Percentiles rank a stretch among this genome's conserved stretches.
Evolutionary conservation across 2,888 invertebrate genomes (phyloP).

Genomic region (Thalpophila matura): DNA sequence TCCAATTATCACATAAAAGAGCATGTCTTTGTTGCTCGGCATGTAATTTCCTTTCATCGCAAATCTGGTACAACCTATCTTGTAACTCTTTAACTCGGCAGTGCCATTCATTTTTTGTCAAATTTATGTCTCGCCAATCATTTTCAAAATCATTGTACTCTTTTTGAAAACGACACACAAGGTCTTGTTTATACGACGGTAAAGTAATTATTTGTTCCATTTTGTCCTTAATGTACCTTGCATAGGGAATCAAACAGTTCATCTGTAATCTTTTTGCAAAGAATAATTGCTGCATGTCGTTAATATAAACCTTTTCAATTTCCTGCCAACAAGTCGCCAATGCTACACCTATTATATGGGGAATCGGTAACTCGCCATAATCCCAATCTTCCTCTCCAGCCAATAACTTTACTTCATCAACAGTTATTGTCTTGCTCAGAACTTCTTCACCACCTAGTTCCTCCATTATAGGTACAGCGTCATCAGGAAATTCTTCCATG

Average conservation of each 20-base stretch:
- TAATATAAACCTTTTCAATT: slow-evolving; percentile 86
- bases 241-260: slow-evolving; percentile 90
- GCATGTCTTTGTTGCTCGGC: slow-evolving; percentile 88
- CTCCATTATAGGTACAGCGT: slow-evolving; percentile 61
- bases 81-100: slow-evolving; percentile 89
- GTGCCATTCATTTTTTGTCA: slow-evolving; percentile 92
- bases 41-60: slow-evolving; percentile 89
- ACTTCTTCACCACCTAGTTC: slow-evolving; percentile 65
- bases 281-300: slow-evolving; percentile 90
- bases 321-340: slow-evolving; percentile 89
- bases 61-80: slow-evolving; percentile 88
- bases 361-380: slow-evolving; percentile 83
- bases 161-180: slow-evolving; percentile 90
- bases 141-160: slow-evolving; percentile 91
- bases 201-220: slow-evolving; percentile 89
- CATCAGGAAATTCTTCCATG: slow-evolving; percentile 63
- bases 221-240: slow-evolving; percentile 88
- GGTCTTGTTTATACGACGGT: slow-evolving; percentile 91
- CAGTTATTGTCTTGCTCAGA: slow-evolving; percentile 44
- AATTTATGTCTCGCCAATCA: slow-evolving; percentile 89
- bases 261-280: slow-evolving; percentile 90
- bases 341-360: slow-evolving; percentile 76
- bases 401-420: slow-evolving; percentile 73
- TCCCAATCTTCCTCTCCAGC: slow-evolving; percentile 87
- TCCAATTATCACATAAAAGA: slow-evolving; percentile 91